Evolutionary conservation across 2,113 vertebrate genomes (phyloP).

Genomic region (Dermatemys mawii): DNA sequence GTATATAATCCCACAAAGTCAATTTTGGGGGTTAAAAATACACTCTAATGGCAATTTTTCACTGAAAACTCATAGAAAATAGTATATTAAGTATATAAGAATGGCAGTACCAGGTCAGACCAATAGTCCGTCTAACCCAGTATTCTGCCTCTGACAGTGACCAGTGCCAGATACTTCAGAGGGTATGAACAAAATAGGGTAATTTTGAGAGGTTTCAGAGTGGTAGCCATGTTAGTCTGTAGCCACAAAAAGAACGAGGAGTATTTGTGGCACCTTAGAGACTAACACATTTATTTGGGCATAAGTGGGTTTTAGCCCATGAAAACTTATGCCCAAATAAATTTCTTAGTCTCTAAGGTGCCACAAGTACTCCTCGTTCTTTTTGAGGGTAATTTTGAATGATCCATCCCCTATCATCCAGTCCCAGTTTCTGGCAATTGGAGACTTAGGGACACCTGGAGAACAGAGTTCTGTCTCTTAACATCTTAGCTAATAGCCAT

Average conservation of each 20-base stretch:
- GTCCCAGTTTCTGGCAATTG: not conserved
- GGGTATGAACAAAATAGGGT: not conserved
- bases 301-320: too few species aligned
- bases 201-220: too few species aligned
- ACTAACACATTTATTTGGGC: too few species aligned
- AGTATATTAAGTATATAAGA: not conserved
- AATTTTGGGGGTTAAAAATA: not conserved
- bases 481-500: not conserved
- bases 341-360: too few species aligned
- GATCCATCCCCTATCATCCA: not conserved
- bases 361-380: too few species aligned
- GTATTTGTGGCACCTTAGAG: too few species aligned
- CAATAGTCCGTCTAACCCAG: not conserved
- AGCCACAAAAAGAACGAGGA: too few species aligned
- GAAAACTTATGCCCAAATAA: too few species aligned
- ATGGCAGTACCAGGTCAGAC: not conserved
- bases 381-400: not conserved
- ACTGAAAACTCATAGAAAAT: not conserved
- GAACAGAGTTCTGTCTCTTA: not conserved
- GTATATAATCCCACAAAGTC: constrained; percentile 13
- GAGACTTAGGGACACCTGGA: not conserved
- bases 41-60: not conserved
- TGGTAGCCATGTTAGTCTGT: too few species aligned
- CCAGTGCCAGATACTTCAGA: not conserved
- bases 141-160: not conserved